Evolutionary conservation across 2,797 vertebrate species (phyloP).

Genomic region (Cichlasoma orientale): DNA sequence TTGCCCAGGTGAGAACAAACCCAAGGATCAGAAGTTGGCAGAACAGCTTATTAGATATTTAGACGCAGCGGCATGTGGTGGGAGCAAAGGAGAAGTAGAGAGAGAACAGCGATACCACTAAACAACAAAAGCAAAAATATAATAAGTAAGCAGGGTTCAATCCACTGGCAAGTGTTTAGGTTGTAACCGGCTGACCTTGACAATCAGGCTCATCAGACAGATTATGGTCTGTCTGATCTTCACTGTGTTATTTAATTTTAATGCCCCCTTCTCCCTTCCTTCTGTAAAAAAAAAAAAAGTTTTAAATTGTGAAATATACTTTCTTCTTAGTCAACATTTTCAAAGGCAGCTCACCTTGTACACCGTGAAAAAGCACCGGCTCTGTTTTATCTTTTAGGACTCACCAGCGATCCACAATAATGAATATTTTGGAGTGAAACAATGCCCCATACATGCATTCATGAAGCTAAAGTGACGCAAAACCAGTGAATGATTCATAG

Average conservation of each 20-base stretch:
- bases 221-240: not conserved
- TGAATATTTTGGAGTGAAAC: not conserved
- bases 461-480: conserved; percentile 39
- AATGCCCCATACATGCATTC: conserved; percentile 2
- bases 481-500: conserved; percentile 35
- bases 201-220: not conserved
- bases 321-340: not conserved
- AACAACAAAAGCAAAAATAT: conserved; percentile 33
- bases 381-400: not conserved
- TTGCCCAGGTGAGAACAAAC: conserved; percentile 81
- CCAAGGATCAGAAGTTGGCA: conserved; percentile 68
- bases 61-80: conserved; percentile 39
- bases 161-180: conserved; percentile 1
- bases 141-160: conserved; percentile 5
- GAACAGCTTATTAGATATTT: conserved; percentile 80
- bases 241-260: not conserved
- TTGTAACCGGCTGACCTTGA: conserved; percentile 35
- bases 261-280: accelerated
- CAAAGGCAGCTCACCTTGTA: conserved; percentile 32
- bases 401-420: not conserved
- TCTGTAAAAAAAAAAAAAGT: not conserved
- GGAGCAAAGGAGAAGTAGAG: conserved; percentile 28
- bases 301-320: not conserved
- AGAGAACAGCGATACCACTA: conserved; percentile 5
- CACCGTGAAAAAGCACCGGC: conserved; percentile 1